These are phyloP conservation scores for Maniola jurtina DNA, from an alignment of 1,140 invertebrate genomes.

Conservation along the genomic window DNA sequence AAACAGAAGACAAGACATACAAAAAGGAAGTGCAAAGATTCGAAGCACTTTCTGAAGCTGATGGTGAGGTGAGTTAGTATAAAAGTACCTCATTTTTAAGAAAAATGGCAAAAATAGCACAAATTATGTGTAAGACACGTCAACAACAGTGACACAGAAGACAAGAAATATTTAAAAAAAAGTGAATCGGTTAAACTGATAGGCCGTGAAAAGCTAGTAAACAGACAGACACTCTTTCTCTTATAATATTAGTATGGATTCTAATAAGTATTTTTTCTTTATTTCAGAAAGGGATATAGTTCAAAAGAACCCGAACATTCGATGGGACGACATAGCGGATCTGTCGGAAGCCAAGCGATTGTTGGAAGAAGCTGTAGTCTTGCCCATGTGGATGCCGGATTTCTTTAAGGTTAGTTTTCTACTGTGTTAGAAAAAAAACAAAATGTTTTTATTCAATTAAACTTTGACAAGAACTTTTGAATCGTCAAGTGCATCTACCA, in stretches of 20 bases:
- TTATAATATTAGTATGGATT: too few relatives aligned
- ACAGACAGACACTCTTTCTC: too few relatives aligned
- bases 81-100: neutral
- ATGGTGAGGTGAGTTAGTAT: neutral
- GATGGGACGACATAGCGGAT: conserved; percentile 99
- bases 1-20: too few relatives aligned
- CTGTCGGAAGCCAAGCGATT: conserved; percentile 96
- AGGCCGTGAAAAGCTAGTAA: too few relatives aligned
- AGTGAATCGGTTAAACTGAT: too few relatives aligned
- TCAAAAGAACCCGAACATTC: conserved; percentile 97
- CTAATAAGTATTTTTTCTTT: conserved; percentile 5
- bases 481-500: too few relatives aligned
- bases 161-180: too few relatives aligned
- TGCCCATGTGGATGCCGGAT: conserved; percentile 99
- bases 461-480: too few relatives aligned
- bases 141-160: too few relatives aligned
- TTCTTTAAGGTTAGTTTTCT: conserved; percentile 90
- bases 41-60: neutral
- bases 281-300: conserved; percentile 96
- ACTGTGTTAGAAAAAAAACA: too few relatives aligned
- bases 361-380: conserved; percentile 97
- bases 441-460: too few relatives aligned
- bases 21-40: too few relatives aligned
- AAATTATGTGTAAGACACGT: neutral
- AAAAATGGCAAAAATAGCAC: neutral